Percentiles rank a stretch among this genome's conserved stretches.
Evolutionary conservation across 2,113 vertebrate species (phyloP).

Genomic region (Rhea pennata): DNA sequence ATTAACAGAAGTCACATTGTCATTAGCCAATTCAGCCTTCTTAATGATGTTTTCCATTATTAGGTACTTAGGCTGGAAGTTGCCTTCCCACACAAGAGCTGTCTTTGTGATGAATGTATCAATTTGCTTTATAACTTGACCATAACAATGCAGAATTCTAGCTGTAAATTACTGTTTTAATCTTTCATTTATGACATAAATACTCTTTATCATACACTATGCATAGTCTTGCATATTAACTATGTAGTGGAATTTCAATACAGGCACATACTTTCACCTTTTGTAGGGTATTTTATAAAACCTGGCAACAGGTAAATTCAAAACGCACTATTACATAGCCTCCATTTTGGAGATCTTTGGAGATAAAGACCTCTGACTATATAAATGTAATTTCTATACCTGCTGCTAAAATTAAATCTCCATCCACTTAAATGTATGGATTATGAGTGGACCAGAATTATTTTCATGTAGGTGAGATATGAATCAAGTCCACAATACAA

Average conservation of each 20-base stretch:
- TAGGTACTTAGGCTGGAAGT: not conserved
- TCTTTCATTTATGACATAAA: not conserved
- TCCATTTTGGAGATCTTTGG: not conserved
- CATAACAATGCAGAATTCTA: not conserved
- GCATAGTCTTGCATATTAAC: not conserved
- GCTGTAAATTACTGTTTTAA: not conserved
- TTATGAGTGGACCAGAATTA: not conserved
- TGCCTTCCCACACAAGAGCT: not conserved
- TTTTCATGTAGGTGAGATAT: not conserved
- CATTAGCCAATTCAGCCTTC: not conserved
- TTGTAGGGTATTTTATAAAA: not conserved
- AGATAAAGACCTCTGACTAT: not conserved
- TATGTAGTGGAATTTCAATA: not conserved
- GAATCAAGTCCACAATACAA: not conserved
- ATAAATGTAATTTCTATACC: not conserved
- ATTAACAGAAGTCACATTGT: not conserved
- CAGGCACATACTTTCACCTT: not conserved
- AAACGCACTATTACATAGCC: not conserved
- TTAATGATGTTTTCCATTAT: not conserved
- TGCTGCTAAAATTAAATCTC: slow-evolving; percentile 21
- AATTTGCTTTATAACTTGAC: slow-evolving; percentile 4
- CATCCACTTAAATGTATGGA: not conserved
- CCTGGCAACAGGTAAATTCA: not conserved
- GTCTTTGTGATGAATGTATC: not conserved
- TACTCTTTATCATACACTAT: not conserved